Conservation (phyloP, 2,113 vertebrate species). For the Percopsis transmontana region DNA sequence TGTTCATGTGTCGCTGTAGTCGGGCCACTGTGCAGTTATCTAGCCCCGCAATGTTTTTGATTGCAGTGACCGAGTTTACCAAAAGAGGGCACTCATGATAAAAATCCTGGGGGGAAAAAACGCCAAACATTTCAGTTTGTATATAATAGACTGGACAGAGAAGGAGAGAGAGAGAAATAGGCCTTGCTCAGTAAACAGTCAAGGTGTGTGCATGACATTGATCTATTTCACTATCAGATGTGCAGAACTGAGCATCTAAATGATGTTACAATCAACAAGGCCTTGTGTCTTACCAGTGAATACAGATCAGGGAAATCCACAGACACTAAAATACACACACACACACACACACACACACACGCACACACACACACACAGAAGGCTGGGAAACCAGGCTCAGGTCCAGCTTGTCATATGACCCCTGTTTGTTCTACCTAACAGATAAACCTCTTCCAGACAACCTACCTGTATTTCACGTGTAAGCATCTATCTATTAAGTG, state of each 20-base stretch:
- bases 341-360: slow-evolving; percentile 1
- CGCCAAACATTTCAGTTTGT: background rate
- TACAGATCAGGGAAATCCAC: background rate
- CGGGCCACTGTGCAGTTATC: too few species aligned
- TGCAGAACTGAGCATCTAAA: too few species aligned
- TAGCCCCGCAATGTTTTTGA: too few species aligned
- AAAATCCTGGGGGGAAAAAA: background rate
- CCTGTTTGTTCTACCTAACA: background rate
- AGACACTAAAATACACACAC: background rate
- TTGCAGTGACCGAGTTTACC: slow-evolving; percentile 29
- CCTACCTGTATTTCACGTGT: background rate
- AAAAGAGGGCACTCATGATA: slow-evolving; percentile 33
- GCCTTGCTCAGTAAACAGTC: too few species aligned
- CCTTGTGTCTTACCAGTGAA: too few species aligned
- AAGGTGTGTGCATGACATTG: too few species aligned
- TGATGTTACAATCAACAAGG: too few species aligned
- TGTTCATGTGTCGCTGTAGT: too few species aligned
- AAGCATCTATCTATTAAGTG: background rate
- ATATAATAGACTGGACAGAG: background rate
- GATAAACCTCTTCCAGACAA: background rate
- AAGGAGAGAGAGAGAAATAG: background rate
- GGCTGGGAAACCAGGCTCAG: too few species aligned
- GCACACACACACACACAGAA: background rate
- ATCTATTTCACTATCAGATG: too few species aligned
- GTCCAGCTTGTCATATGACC: background rate